These are phyloP conservation scores for Sarcophaga bullata DNA, from an alignment of 1,140 invertebrate species.

Conservation along the genomic window DNA sequence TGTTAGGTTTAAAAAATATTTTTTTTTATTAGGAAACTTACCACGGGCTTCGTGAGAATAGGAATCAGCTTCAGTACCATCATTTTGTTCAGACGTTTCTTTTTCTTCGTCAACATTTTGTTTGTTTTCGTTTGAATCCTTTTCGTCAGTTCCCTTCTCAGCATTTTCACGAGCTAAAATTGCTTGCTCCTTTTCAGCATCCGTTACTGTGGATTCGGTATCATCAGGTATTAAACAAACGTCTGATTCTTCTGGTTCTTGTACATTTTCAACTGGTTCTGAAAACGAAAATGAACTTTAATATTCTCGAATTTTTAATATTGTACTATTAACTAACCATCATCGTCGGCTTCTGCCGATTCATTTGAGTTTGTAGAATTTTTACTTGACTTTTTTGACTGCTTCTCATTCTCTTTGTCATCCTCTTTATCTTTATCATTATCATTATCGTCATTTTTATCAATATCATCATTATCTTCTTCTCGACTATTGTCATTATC, in stretches of 20 bases:
- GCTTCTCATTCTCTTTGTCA: slow-evolving; percentile 1
- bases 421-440: slow-evolving; percentile 16
- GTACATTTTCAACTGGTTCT: slow-evolving; percentile 60
- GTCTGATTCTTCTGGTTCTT: slow-evolving; percentile 62
- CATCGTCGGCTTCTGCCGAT: slow-evolving; percentile 38
- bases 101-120: slow-evolving; percentile 32
- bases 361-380: slow-evolving; percentile 3
- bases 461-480: not conserved
- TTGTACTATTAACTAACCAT: slow-evolving; percentile 39
- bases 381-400: not conserved
- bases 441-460: not conserved
- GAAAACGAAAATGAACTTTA: slow-evolving; percentile 17
- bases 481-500: slow-evolving; percentile 5
- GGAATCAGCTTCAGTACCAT: slow-evolving; percentile 1
- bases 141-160: slow-evolving; percentile 60
- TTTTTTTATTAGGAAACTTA: slow-evolving; percentile 26
- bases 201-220: slow-evolving; percentile 71
- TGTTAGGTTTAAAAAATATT: not conserved
- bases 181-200: slow-evolving; percentile 72
- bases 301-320: not conserved
- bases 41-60: slow-evolving; percentile 22
- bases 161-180: slow-evolving; percentile 69
- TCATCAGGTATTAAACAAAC: slow-evolving; percentile 63
- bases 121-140: slow-evolving; percentile 52
- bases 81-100: slow-evolving; percentile 28